Conservation (phyloP, 1,140 invertebrate genomes). For the Mercenaria mercenaria region DNA sequence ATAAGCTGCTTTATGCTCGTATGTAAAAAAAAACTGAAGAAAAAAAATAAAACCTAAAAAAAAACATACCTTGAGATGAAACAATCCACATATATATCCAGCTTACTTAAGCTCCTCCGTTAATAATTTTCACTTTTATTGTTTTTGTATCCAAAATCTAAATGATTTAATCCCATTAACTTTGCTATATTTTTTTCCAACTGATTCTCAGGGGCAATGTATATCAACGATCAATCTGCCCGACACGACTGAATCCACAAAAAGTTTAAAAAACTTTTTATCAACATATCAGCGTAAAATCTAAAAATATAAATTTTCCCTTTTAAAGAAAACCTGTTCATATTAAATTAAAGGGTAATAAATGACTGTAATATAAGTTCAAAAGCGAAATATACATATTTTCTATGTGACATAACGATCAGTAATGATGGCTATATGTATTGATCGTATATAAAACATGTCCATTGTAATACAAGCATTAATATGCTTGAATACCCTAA, state of each 20-base stretch:
- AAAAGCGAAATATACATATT: neutral
- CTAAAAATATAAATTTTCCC: neutral
- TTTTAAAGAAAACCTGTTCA: neutral
- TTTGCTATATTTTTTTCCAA: neutral
- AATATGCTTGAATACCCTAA: constrained; percentile 28
- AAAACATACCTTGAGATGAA: too few relatives aligned
- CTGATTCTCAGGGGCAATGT: neutral
- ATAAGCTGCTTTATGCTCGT: too few relatives aligned
- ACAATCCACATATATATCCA: too few relatives aligned
- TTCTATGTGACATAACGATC: neutral
- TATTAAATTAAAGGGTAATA: neutral
- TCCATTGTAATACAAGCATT: neutral
- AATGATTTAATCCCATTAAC: neutral
- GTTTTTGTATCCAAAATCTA: neutral
- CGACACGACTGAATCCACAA: neutral
- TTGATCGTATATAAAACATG: constrained; percentile 12
- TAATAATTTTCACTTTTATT: neutral
- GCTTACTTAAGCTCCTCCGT: too few relatives aligned
- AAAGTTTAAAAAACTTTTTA: neutral
- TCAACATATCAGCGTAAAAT: neutral
- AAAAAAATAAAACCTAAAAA: too few relatives aligned
- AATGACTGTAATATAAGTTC: neutral
- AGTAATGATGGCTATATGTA: neutral
- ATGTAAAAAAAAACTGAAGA: too few relatives aligned
- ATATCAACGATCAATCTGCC: neutral